These are phyloP conservation scores for Ceraclea dissimilis DNA, from an alignment of 2,888 invertebrate genomes.

Conservation along the genomic window DNA sequence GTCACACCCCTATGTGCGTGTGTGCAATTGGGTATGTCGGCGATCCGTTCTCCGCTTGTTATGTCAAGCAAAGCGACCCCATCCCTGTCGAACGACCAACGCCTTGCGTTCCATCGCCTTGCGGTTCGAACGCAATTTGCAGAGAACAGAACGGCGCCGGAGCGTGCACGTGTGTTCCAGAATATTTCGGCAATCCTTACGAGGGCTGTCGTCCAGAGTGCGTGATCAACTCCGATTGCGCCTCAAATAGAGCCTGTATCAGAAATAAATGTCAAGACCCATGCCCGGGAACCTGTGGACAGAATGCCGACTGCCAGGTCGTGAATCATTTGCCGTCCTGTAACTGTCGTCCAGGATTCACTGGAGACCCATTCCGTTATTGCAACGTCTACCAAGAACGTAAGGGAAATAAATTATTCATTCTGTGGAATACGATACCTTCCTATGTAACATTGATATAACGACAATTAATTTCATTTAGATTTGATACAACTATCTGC, in stretches of 20 bases:
- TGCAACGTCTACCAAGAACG: constrained; percentile 45
- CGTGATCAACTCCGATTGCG: constrained; percentile 59
- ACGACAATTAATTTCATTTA: too few species aligned
- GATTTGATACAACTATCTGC: too few species aligned
- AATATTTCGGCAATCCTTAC: constrained; percentile 60
- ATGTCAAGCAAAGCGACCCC: constrained; percentile 35
- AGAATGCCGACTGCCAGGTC: constrained; percentile 62
- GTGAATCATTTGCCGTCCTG: constrained; percentile 64
- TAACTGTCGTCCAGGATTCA: constrained; percentile 58
- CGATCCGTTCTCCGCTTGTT: constrained; percentile 59
- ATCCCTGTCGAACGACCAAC: constrained; percentile 33
- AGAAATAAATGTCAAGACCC: constrained; percentile 60
- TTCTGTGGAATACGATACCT: too few species aligned
- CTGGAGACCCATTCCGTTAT: constrained; percentile 65
- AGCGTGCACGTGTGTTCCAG: constrained; percentile 52
- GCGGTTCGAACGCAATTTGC: constrained; percentile 59
- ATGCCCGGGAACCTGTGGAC: constrained; percentile 63
- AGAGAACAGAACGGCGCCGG: constrained; percentile 48
- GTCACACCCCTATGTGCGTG: constrained; percentile 67
- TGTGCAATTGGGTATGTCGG: constrained; percentile 62
- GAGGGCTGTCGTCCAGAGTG: constrained; percentile 60
- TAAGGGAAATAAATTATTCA: constrained; percentile 36
- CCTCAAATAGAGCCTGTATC: constrained; percentile 56
- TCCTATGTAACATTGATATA: too few species aligned
- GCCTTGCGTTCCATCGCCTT: constrained; percentile 61